Evolutionary conservation across 2,113 vertebrate genomes (phyloP), one percentile per base, ranked within the genome.

Genomic region (Paramormyrops kingsleyae): DNA sequence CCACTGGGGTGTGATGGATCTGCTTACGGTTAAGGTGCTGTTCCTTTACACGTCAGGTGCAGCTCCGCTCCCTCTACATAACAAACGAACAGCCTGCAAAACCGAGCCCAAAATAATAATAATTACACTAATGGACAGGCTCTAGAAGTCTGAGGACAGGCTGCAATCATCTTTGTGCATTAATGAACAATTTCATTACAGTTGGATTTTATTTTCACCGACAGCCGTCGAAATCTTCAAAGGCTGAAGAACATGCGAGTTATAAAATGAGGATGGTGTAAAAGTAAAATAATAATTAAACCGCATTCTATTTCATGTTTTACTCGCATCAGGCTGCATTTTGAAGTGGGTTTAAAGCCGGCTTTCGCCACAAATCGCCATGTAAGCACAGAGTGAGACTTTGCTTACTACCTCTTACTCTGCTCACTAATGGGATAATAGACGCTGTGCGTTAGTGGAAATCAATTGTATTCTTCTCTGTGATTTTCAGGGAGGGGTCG

Each of bases 1-100:
- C 86, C 90, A 70, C 94, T 89, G 59, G 88, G 90, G 91, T 89
- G 92, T 96, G 95, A 96, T 95, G 95, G 95, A 96, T 95, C 91
- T 91, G 93, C 94, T 93, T 92, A 90, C 93, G 91, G 93, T 95
- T 94, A 92, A 91, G 92, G 92, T 94, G 94, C 93, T 91, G 83
- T 80, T 90, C 93, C 88, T 92, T 92, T 85, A 52, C 94, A 92
- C 95, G 95, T 95, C 95, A 95, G 93, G 93, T 93, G 93, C 91
- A 53, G 91, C 92, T 91, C 90, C 92, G 94, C 94, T 92, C 93
- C 92, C 91, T 90, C 92, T 89, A 47, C 91, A 91, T 90, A 91
- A 91, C 90, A 88, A 91, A 95, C 92, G 53, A 83, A 66, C 42
- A 7, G 70, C 90, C 91, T 92, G 84, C 24, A 91, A 93, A 91